Evolutionary conservation across 30 jellyfish, hydroid and myxozoan species (phyloP), one percentile per base, ranked within the genome.

Genomic region (Rhopilema esculentum): DNA sequence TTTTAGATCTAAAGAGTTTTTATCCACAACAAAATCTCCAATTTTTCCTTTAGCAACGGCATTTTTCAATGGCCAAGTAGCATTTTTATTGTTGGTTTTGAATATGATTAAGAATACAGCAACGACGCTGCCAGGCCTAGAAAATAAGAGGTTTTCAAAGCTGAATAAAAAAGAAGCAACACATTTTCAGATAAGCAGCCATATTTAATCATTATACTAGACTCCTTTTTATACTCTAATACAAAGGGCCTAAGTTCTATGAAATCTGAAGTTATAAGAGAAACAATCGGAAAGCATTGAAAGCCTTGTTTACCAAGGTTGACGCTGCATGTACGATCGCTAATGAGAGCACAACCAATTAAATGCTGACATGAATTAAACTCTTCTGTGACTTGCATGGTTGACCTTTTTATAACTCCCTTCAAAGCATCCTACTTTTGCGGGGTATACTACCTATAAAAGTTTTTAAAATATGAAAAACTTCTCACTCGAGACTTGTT

Each of bases 121-220:
- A 73, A 94, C 72, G 26, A 94, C 97, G 62, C 99, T 94, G 16
- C 99, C 99, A 25, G 93, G 84, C 64, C 99, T 94, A 66, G 24
- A 57, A 66, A 66, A 24, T n/a, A 30, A 8, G 64, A 87, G 40
- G 17, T 22, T 19, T 27, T 26, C 1, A 33, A 0, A 20, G 17
- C 1, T 0, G 17, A 27, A 49, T 32, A 31, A 71, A 28, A 68
- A 40, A 27, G 70, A 22, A 2, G 21, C 19, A 26, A 40, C 19
- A n/a, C 0, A 65, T 28, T 16, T 8, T 33, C n/a, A n/a, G n/a
- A n/a, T n/a, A n/a, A n/a, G n/a, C n/a, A n/a, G n/a, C n/a, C 0
- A 51, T 18, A n/a, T n/a, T n/a, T n/a, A n/a, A n/a, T n/a, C n/a
- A n/a, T n/a, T n/a, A n/a, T n/a, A n/a, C n/a, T n/a, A n/a, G n/a